Base-by-base conservation (phyloP, 2,113 vertebrate species). In the Galbula dea region DNA sequence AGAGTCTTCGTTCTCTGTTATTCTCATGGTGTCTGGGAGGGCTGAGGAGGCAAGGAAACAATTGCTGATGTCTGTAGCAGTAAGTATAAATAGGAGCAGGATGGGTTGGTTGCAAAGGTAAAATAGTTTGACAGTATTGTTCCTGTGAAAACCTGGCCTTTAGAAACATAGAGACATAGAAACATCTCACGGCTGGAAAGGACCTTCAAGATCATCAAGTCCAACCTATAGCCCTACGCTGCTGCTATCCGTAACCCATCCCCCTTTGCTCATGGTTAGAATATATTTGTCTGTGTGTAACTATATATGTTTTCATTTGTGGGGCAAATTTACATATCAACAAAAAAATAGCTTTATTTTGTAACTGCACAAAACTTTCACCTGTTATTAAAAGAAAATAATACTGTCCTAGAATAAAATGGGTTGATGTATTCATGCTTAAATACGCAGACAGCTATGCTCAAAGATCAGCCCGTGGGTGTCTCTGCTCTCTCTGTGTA, bases 1-100 rank as follows among this genome's bases (percentile, higher is more conserved):
- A 93, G 95, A 97, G 96, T 89, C 91, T 97, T 94, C 5, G 5
- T 37, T 93, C 91, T 91, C 81, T 90, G 89, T 92, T 90, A 93
- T 93, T 94, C 94, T 93, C 65, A 1, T 54, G 91, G 95, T 86
- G 96, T 94, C 95, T 54, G 67, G 96, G 96, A 94, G 95, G 88
- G 92, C 57, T 89, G 88, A 93, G 36, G 90, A 92, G 71, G 57
- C 88, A 39, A 81, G 81, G 92, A 74, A 96, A 86, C 95, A 93
- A 95, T 95, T 96, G 92, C 84, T 81, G 87, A 27, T 81, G 49
- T 78, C n/a, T 34, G 67, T 90, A 90, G 85, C 79, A 66, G 48
- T 68, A 37, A 82, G 84, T 81, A 67, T 69, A 86, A 93, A 93
- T 39, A 34, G 69, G 29, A 94, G 90, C 79, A 77, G 88, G 71